Evolutionary conservation across 2,113 vertebrate species (phyloP), one percentile per base, ranked within the genome.

Genomic region (Hippocampus comes): DNA sequence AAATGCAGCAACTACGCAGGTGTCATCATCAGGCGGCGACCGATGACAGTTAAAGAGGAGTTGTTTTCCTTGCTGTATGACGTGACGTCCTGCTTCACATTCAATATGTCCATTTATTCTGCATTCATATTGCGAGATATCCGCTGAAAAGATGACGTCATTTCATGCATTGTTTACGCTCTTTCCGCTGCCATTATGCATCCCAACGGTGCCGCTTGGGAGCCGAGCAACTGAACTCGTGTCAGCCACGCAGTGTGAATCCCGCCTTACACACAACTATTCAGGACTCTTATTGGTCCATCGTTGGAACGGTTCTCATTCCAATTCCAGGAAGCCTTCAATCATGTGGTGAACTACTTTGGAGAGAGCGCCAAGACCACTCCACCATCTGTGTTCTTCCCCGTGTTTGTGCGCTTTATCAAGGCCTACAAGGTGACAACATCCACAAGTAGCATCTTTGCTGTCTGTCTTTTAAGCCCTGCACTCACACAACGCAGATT

Each of bases 371-470:
- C 95, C 84, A 99, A 99, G 92, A 97, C 95, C 0, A 95, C 95
- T 25, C 97, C 97, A 1, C 97, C 97, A 0, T 96, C 96, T 0
- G 94, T 97, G 34, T 99, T 99, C 92, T 99, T 98, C 92, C 96
- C 97, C 0, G 95, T 99, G 72, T 98, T 99, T 57, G 96, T 96
- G 68, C 94, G 97, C 12, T 98, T 99, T 89, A 94, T 98, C 90
- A 95, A 92, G 86, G 94, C 97, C 34, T 99, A 98, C 90, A 98
- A 97, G 95, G 97, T 98, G 87, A 91, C 30, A 6, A 27, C 15
- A 1, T 21, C 64, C 73, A 41, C 38, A 53, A 17, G 38, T 27
- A 11, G n/a, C 38, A 17, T 53, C 27, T 63, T 20, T 25, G 2
- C 5, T 38, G 34, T 66, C 41, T 60, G 15, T 63, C 41, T 9